A percentile compares a stretch with the other conserved stretches of the same genome.
Conservation (phyloP, 2,888 invertebrate genomes). For the Hemicrepidius hirtus region DNA sequence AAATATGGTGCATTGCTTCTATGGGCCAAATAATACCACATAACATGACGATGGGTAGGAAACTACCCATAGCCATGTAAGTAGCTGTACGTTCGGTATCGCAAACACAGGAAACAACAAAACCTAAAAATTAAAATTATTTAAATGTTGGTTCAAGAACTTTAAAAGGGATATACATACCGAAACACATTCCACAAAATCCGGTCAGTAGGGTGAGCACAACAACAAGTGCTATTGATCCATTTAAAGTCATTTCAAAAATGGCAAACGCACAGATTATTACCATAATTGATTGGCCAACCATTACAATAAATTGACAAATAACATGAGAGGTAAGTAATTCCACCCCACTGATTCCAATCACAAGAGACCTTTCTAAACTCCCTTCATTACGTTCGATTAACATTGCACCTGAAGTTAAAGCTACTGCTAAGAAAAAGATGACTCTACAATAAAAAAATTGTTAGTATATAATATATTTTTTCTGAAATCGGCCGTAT, state of each 20-base stretch:
- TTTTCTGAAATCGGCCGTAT: no score
- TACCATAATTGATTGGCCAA: constrained; percentile 87
- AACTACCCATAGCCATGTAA: constrained; percentile 89
- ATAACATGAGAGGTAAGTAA: constrained; percentile 90
- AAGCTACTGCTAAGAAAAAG: constrained; percentile 94
- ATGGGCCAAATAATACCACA: constrained; percentile 97
- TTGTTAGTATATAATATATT: neutral
- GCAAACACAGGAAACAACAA: constrained; percentile 86
- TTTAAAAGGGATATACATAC: constrained; percentile 72
- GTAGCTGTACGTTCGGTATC: constrained; percentile 91
- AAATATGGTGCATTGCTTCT: constrained; percentile 89
- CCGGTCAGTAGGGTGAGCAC: constrained; percentile 87
- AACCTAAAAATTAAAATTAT: constrained; percentile 75
- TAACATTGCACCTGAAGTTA: constrained; percentile 93
- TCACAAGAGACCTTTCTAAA: constrained; percentile 90
- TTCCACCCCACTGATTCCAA: constrained; percentile 88
- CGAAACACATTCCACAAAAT: constrained; percentile 95
- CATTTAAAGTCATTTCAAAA: constrained; percentile 86
- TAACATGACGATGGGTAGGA: constrained; percentile 88
- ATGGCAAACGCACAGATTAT: constrained; percentile 85
- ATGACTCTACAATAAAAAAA: constrained; percentile 81
- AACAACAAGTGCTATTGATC: constrained; percentile 84
- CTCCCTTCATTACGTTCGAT: constrained; percentile 93
- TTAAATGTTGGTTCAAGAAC: neutral
- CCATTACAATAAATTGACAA: constrained; percentile 91